phyloP scores from a whole-genome alignment of 1,140 invertebrate genomes.

The Doryteuthis pealeii region DNA sequence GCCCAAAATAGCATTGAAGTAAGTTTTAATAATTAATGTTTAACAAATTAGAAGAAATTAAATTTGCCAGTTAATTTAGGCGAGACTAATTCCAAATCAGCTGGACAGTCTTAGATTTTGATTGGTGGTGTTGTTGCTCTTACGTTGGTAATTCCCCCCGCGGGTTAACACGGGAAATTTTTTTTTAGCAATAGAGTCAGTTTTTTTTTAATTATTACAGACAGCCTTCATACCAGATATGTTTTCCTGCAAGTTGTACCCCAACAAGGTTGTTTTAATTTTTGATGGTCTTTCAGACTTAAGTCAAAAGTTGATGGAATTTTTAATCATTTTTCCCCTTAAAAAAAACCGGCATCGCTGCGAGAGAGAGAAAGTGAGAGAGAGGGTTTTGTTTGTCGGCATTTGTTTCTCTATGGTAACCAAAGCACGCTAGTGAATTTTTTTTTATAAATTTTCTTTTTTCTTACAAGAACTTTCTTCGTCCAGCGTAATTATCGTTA shows the following conservation, averaged over 20 bases:
- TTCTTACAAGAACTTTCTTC: neutral
- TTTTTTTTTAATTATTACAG: neutral
- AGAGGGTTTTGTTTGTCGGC: neutral
- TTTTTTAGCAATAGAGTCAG: neutral
- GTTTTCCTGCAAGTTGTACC: neutral
- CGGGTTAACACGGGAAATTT: neutral
- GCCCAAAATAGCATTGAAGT: no score
- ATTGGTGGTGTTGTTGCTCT: neutral
- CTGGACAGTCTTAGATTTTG: neutral
- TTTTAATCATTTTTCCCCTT: neutral
- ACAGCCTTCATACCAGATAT: conserved; percentile 14
- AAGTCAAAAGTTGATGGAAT: neutral
- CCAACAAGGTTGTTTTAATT: neutral
- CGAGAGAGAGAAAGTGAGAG: conserved; percentile 1
- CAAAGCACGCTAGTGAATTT: conserved; percentile 8
- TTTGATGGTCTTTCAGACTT: neutral
- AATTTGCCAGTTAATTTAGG: neutral
- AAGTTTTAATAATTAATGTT: no score
- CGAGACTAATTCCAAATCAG: neutral
- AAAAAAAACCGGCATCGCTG: conserved; percentile 5
- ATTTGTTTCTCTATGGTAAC: conserved; percentile 9
- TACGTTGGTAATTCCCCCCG: neutral
- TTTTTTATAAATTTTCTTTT: no score
- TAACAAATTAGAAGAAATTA: neutral
- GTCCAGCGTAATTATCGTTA: conserved; percentile 1